Evolutionary conservation across 2,888 invertebrate genomes (phyloP), one percentile per base, ranked within the genome.

Genomic region (Vannuccia rotundouncinata): DNA sequence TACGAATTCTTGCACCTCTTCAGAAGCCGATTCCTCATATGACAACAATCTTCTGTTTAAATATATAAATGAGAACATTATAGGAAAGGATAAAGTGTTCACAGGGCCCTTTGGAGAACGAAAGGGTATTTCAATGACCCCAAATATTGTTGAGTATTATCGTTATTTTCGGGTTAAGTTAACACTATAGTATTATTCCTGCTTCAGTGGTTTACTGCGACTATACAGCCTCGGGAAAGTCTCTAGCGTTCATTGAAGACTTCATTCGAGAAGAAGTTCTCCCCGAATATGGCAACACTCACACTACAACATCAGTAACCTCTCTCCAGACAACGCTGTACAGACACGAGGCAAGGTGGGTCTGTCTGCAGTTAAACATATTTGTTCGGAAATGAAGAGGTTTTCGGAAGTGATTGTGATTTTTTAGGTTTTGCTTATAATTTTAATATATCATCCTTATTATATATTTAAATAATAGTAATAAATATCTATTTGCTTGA

Each of bases 271-370:
- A 91, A 81, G 92, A 94, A 85, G 93, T 95, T 17, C 89, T 95
- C 82, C 85, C 86, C 1, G 85, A 86, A 31, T 93, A 94, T 86
- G 94, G 94, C 22, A 94, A 94, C 84, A 93, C 92, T 1, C 92
- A 92, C 85, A 91, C 93, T 0, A 93, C 93, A 1, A 92, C 93
- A 31, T 92, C 93, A 59, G 92, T 93, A 84, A 94, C 94, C 25
- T 93, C 94, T 27, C 90, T 94, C 78, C 95, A 95, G 89, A 93
- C 94, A 79, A 93, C 94, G 80, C 90, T 93, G 82, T 95, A 92
- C 90, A 92, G 94, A 92, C 94, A 90, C 88, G 89, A 89, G 83
- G 88, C 89, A 27, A 86, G n/a, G n/a, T n/a, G n/a, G n/a, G n/a
- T n/a, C n/a, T 87, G 86, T 88, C 80, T 29, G 82, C n/a, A n/a